phyloP scores from a whole-genome alignment of 2,888 invertebrate genomes.

The Protodeltote pygarga region DNA sequence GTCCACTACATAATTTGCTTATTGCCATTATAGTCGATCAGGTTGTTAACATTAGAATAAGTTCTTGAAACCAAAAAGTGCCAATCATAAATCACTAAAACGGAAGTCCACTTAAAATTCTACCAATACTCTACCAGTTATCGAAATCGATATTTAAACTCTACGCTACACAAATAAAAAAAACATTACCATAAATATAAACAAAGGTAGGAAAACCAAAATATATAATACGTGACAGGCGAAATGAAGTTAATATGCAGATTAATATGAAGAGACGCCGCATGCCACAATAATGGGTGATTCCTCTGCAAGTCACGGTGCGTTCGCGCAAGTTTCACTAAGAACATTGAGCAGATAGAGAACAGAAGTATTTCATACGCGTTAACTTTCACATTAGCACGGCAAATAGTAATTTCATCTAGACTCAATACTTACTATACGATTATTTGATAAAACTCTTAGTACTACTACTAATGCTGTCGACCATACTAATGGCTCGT shows the following conservation, averaged over 20 bases:
- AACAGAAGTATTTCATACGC: no score
- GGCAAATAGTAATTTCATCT: no score
- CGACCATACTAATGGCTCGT: no score
- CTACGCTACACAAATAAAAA: conserved; percentile 36
- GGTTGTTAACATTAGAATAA: no score
- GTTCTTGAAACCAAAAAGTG: conserved; percentile 4
- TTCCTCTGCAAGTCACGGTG: conserved; percentile 78
- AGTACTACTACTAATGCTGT: no score
- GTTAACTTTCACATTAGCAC: background rate
- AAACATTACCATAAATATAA: conserved; percentile 49
- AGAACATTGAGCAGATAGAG: conserved; percentile 1
- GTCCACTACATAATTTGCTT: no score
- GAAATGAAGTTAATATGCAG: conserved; percentile 70
- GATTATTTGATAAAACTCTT: no score
- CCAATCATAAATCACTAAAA: conserved; percentile 33
- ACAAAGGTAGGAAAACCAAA: conserved; percentile 55
- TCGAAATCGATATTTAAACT: conserved; percentile 53
- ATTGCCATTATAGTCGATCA: no score
- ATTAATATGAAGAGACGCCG: conserved; percentile 64
- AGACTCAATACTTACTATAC: no score
- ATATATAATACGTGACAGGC: conserved; percentile 47
- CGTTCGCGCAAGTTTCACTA: conserved; percentile 64
- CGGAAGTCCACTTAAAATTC: conserved; percentile 41
- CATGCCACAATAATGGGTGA: conserved; percentile 64
- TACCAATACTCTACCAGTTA: conserved; percentile 34